Percentiles rank a stretch among this genome's conserved stretches.
Evolutionary conservation across 1,140 invertebrate species (phyloP).

Genomic region (Lepidurus arcticus): DNA sequence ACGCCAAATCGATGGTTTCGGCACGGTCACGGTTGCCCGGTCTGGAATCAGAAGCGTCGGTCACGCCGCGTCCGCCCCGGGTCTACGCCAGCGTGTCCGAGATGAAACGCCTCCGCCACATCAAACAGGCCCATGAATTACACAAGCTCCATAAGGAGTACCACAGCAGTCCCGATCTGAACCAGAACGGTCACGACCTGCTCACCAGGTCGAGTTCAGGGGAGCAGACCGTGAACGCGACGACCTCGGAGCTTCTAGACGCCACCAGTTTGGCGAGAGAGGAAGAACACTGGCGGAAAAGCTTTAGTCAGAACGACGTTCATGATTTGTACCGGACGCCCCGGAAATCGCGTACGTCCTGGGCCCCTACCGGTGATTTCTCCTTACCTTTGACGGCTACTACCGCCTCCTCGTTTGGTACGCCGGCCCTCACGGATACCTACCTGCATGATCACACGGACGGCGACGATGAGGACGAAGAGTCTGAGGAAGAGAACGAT

Average conservation of each 20-base stretch:
- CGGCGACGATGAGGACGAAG: constrained; percentile 36
- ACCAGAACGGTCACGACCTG: constrained; percentile 34
- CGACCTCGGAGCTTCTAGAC: neutral
- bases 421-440: constrained; percentile 27
- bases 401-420: neutral
- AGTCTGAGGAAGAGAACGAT: constrained; percentile 38
- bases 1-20: neutral
- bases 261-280: neutral
- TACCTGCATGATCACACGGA: constrained; percentile 35
- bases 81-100: constrained; percentile 91
- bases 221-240: neutral
- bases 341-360: constrained; percentile 31
- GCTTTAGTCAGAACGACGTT: constrained; percentile 46
- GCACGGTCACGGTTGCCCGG: neutral
- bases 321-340: constrained; percentile 37
- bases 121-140: constrained; percentile 37
- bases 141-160: constrained; percentile 67
- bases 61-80: constrained; percentile 46
- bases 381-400: neutral
- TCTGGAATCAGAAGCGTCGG: neutral
- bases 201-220: neutral
- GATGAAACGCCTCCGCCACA: constrained; percentile 65
- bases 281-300: constrained; percentile 38
- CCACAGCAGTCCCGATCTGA: constrained; percentile 78
- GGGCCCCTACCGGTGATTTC: neutral